These are phyloP conservation scores for Cyanoramphus novaezelandiae DNA, from an alignment of 2,113 vertebrate genomes.

Conservation along the genomic window DNA sequence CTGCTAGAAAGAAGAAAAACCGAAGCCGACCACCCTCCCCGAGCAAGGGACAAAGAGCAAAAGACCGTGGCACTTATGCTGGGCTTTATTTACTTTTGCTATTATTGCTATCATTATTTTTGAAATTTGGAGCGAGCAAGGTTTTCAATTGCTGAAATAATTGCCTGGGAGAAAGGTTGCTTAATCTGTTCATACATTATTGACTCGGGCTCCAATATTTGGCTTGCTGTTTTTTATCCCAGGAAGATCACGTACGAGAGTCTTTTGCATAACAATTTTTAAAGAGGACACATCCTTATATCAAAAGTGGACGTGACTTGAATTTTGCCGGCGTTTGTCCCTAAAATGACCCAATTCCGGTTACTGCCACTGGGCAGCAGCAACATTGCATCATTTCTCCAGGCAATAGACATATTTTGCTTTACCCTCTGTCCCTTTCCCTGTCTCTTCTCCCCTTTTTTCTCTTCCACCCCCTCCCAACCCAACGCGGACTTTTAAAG, in stretches of 20 bases:
- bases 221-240: conserved; percentile 61
- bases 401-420: conserved; percentile 44
- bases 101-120: conserved; percentile 34
- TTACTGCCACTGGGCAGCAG: conserved; percentile 72
- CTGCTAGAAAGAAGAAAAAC: neutral
- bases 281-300: conserved; percentile 55
- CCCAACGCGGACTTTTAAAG: neutral
- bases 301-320: conserved; percentile 53
- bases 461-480: neutral
- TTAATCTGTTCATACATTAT: conserved; percentile 69
- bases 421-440: neutral
- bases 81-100: conserved; percentile 10
- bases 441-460: neutral
- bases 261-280: conserved; percentile 76
- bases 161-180: conserved; percentile 65
- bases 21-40: neutral
- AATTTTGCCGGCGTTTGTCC: conserved; percentile 33
- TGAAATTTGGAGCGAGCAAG: neutral
- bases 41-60: neutral
- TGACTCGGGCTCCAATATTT: conserved; percentile 70
- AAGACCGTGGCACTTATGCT: neutral
- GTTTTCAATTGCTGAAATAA: conserved; percentile 60
- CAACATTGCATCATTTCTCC: conserved; percentile 58
- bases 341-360: conserved; percentile 63
- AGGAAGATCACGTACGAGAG: conserved; percentile 52